Base-by-base conservation (phyloP, 2,797 vertebrate genomes). In the Lutjanus campechanus region DNA sequence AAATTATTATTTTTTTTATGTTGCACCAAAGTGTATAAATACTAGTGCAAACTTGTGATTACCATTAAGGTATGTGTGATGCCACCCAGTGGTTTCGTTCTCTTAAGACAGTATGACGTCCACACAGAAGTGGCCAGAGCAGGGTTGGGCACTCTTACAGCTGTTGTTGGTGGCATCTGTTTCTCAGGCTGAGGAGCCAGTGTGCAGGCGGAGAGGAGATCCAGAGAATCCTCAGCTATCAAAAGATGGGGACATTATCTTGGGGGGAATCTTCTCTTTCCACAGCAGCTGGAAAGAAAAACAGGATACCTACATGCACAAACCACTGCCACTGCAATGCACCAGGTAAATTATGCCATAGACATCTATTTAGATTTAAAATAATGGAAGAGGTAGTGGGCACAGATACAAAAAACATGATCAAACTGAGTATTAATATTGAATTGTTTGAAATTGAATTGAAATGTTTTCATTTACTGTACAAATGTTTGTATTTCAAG, bases 231-330 rank as follows among this genome's bases (percentile, higher is more conserved):
- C 93, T 19, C 90, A 90, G 36, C 60, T 95, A 25, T 89, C 43
- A 36, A 92, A 93, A 47, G 69, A 93, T 40, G 94, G 94, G 9
- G 88, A 94, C 79, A 90, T 94, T 16, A 70, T 91, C 43, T 58
- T 63, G 4, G 60, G 60, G 12, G 60, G 41, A 46, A 13, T 63
- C 8, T 63, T 63, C n/a, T 15, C 41, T 63, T 63, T 63, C 60
- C 60, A 63, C n/a, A 60, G 58, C 41, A 46, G n/a, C 1, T 63
- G 60, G n/a, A 22, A 46, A 8, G 43, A 63, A 1, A 63, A 20
- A 44, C 7, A 46, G 1, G 20, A 63, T 7, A 22, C 60, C 43
- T 44, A 44, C 43, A 44, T 11, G 43, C 10, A 59, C 58, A 59
- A 40, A 59, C 29, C 56, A 40, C n/a, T 84, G 91, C 72, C 85